Conservation (phyloP, 2,113 vertebrate species). For the Cebidichthys violaceus region DNA sequence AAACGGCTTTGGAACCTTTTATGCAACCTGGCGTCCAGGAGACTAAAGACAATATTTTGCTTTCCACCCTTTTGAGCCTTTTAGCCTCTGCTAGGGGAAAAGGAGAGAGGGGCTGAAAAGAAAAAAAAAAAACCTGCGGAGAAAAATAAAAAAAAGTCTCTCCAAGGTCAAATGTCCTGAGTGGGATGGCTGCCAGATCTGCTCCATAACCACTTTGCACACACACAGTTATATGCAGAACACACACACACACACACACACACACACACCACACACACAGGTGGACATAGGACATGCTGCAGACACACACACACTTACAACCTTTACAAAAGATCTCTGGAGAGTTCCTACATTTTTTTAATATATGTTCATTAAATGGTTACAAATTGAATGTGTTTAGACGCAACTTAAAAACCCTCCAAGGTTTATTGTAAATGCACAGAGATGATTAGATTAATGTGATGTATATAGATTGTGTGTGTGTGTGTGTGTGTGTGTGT, state of each 20-base stretch:
- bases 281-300: slow-evolving; percentile 3
- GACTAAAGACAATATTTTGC: slow-evolving; percentile 98
- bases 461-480: slow-evolving; percentile 5
- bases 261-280: slow-evolving; percentile 13
- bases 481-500: slow-evolving; percentile 20
- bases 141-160: slow-evolving; percentile 64
- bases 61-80: slow-evolving; percentile 97
- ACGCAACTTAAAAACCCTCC: neutral
- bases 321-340: neutral
- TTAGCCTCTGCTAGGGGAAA: slow-evolving; percentile 85
- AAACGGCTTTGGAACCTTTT: slow-evolving; percentile 96
- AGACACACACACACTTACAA: slow-evolving; percentile 8
- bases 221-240: slow-evolving; percentile 54
- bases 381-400: neutral
- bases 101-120: slow-evolving; percentile 81
- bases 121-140: slow-evolving; percentile 44
- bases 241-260: slow-evolving; percentile 49
- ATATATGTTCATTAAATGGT: neutral
- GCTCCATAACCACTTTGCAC: slow-evolving; percentile 76
- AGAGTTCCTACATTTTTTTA: no score
- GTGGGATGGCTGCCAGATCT: slow-evolving; percentile 85
- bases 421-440: neutral
- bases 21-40: slow-evolving; percentile 97
- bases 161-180: slow-evolving; percentile 85
- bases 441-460: slow-evolving; percentile 18